Base-by-base conservation (phyloP, 2,113 vertebrate species). In the Lampris incognitus region DNA sequence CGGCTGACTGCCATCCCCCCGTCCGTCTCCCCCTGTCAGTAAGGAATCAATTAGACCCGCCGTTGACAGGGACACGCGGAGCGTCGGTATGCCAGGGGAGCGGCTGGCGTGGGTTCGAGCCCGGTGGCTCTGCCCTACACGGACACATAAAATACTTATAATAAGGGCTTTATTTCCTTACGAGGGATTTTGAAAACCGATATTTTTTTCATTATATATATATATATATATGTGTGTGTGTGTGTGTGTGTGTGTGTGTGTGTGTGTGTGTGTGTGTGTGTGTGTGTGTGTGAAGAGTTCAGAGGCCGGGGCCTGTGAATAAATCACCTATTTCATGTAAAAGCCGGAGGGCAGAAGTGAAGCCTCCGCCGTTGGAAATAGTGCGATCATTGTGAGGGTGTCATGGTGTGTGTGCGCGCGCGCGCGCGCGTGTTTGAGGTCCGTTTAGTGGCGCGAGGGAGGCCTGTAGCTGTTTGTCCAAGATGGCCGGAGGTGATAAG, bases 401-500 rank as follows among this genome's bases (percentile, higher is more conserved):
- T 54, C 39, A 74, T 38, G 24, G 24, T 44, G n/a, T n/a, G n/a
- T n/a, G n/a, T n/a, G 69, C 70, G 56, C 54, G 60, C 74, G 66
- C 37, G 62, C 55, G 24, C 50, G 9, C 52, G 68, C 37, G 59
- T 72, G 81, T 57, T 79, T 79, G 36, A 58, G 75, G 72, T 67
- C 75, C 73, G 65, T n/a, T 76, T 73, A 41, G 24, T 24, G 24
- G 24, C 24, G 24, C 24, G 24, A 24, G 24, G 11, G 2, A 57
- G 64, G 24, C 63, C 2, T 79, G 78, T 65, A 39, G 52, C 41
- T 85, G 81, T 85, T 77, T 85, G 59, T 57, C 66, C 82, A 71
- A 85, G 82, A 91, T 88, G 72, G 49, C 37, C 40, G 57, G 67
- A 74, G 61, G 56, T 62, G 75, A 91, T 88, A 87, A 41, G 62